Base-by-base conservation (phyloP, 2,113 vertebrate genomes). In the Suricata suricatta region DNA sequence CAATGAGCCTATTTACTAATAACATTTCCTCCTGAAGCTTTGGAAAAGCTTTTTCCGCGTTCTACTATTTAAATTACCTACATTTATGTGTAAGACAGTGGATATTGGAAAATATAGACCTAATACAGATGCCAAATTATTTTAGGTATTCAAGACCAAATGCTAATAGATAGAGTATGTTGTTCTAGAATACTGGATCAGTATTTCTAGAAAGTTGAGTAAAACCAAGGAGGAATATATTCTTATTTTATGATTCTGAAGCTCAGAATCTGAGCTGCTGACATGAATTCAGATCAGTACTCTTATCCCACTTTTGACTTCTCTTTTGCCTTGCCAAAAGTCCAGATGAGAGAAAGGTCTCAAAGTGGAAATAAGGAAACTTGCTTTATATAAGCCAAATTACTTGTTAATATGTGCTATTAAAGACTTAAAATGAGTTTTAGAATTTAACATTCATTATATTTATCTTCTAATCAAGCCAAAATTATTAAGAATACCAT, bases 391-490 rank as follows among this genome's bases (percentile, higher is more conserved):
- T 68, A 84, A 93, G 5, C 87, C 57, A 95, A 57, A 57, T 79
- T 57, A 68, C 66, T 95, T 86, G 77, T 86, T 96, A 87, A 88
- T 91, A 72, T 23, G 23, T 92, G 17, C 44, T 44, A 60, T 80
- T 77, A 95, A 94, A 84, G 50, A 3, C 54, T 71, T 76, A 95
- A 47, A 83, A 88, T 93, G 38, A 82, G 63, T 50, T 94, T 93
- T 72, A 72, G 44, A 96, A 86, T 77, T 95, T 81, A 47, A 95
- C 71, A 77, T 72, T 94, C 60, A 86, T 77, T 91, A 12, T 79
- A 72, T 71, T 92, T 95, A 68, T 98, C 81, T 95, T 94, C 41
- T 69, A 91, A 79, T 82, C n/a, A 84, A 97, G 66, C 38, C 25
- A 35, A 69, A 60, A 63, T 95, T 96, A 77, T 54, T 83, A 77